Percentiles rank a stretch among this genome's conserved stretches.
phyloP scores from a whole-genome alignment of 2,113 vertebrate genomes.

The Anoplopoma fimbria region DNA sequence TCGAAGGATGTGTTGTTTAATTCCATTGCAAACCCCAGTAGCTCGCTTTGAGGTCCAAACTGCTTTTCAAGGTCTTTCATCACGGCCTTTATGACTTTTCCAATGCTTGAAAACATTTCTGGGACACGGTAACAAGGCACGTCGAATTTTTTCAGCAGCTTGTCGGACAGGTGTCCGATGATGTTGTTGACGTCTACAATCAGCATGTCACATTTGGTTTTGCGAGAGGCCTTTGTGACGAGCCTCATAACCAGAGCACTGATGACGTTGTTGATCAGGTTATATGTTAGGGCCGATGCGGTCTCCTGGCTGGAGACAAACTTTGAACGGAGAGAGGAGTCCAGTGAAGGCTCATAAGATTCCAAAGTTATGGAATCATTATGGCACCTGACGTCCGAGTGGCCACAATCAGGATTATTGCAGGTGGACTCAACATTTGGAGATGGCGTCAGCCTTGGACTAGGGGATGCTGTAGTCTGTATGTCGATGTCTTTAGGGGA shows the following conservation, averaged over 20 bases:
- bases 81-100: neutral
- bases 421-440: neutral
- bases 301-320: too few species aligned
- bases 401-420: too few species aligned
- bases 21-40: neutral
- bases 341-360: too few species aligned
- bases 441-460: too few species aligned
- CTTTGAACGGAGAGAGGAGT: too few species aligned
- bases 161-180: neutral
- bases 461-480: too few species aligned
- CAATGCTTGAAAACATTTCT: neutral
- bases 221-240: neutral
- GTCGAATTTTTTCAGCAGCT: neutral
- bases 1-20: neutral
- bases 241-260: neutral
- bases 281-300: too few species aligned
- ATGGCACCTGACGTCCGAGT: too few species aligned
- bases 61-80: neutral
- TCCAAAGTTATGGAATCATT: too few species aligned
- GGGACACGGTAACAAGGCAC: neutral
- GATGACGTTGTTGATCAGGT: neutral
- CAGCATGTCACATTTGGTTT: too few species aligned
- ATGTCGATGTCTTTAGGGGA: too few species aligned
- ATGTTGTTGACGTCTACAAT: neutral
- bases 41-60: neutral